phyloP scores from a whole-genome alignment of 2,888 invertebrate species.

The Sycophila texana region DNA sequence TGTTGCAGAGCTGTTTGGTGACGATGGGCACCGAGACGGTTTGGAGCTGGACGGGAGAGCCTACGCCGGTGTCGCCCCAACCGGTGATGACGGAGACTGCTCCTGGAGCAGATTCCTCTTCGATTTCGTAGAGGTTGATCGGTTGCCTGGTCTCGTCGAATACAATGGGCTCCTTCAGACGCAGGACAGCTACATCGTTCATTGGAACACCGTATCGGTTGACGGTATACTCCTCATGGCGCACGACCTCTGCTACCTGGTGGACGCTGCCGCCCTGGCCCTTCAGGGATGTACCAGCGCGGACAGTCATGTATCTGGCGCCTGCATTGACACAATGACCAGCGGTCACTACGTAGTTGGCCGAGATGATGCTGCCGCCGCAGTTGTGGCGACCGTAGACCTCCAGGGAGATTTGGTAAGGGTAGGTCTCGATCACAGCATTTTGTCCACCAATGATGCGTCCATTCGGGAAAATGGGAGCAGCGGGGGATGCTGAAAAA shows the following conservation, averaged over 20 bases:
- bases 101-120: neutral
- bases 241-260: constrained; percentile 44
- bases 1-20: neutral
- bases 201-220: constrained; percentile 39
- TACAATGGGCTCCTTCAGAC: constrained; percentile 67
- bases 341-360: constrained; percentile 78
- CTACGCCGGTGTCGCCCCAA: neutral
- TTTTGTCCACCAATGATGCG: constrained; percentile 77
- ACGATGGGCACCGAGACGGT: constrained; percentile 1
- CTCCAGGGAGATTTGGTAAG: constrained; percentile 77
- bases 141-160: constrained; percentile 19
- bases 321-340: constrained; percentile 76
- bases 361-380: constrained; percentile 78
- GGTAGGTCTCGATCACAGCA: constrained; percentile 75
- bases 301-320: neutral
- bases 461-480: constrained; percentile 60
- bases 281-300: too few species aligned
- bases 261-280: constrained; percentile 48
- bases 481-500: constrained; percentile 18
- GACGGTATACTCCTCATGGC: constrained; percentile 53
- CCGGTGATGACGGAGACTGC: neutral
- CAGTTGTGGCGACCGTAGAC: constrained; percentile 76
- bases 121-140: neutral
- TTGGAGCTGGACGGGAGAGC: neutral
- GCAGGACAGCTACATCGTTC: constrained; percentile 78